phyloP scores from a whole-genome alignment of 1,140 invertebrate genomes.

The Rhynchophorus ferrugineus region DNA sequence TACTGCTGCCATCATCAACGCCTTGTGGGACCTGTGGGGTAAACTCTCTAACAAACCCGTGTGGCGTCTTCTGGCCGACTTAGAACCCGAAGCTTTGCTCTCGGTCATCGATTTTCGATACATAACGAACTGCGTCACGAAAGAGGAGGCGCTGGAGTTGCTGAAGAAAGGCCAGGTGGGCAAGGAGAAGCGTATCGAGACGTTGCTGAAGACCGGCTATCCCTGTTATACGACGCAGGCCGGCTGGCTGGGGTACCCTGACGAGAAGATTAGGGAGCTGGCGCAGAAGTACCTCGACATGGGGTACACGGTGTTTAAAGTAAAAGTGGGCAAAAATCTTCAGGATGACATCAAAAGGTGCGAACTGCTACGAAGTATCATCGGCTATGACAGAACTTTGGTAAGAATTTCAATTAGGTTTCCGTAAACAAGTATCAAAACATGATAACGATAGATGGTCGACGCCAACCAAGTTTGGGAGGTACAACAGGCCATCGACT shows the following conservation, averaged over 20 bases:
- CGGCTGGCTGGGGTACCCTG: slow-evolving; percentile 71
- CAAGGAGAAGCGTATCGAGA: slow-evolving; percentile 53
- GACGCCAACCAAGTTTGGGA: slow-evolving; percentile 93
- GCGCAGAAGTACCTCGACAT: slow-evolving; percentile 64
- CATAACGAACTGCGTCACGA: slow-evolving; percentile 74
- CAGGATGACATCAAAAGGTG: slow-evolving; percentile 69
- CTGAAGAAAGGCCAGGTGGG: slow-evolving; percentile 51
- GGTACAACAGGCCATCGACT: slow-evolving; percentile 72
- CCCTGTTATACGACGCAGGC: slow-evolving; percentile 74
- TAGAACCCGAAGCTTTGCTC: slow-evolving; percentile 74
- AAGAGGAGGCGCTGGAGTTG: slow-evolving; percentile 71
- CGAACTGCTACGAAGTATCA: slow-evolving; percentile 61
- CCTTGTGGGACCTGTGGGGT: slow-evolving; percentile 88
- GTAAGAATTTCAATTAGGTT: too few species aligned
- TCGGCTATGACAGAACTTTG: slow-evolving; percentile 65
- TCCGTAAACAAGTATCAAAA: too few species aligned
- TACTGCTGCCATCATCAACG: slow-evolving; percentile 79
- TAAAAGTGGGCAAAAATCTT: slow-evolving; percentile 81
- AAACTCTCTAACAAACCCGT: slow-evolving; percentile 75
- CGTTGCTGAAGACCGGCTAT: slow-evolving; percentile 56
- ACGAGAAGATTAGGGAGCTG: slow-evolving; percentile 58
- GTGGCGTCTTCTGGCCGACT: slow-evolving; percentile 76
- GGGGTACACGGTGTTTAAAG: slow-evolving; percentile 79
- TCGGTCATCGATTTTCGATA: slow-evolving; percentile 79
- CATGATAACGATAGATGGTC: too few species aligned